These are phyloP conservation scores for Carettochelys insculpta DNA, from an alignment of 2,113 vertebrate species.

Conservation along the genomic window DNA sequence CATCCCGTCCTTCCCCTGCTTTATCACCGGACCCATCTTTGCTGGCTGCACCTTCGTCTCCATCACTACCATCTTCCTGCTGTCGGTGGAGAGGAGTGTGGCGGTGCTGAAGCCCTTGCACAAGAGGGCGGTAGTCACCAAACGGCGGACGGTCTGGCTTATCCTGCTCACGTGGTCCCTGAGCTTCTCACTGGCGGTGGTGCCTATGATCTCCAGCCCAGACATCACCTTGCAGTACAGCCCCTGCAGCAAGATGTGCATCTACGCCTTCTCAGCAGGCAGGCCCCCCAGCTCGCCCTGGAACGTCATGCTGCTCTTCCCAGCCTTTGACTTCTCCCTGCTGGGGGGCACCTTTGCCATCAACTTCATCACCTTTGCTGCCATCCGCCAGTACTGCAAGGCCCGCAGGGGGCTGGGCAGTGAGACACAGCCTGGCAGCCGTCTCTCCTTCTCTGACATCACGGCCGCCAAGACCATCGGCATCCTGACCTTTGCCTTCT, in stretches of 20 bases:
- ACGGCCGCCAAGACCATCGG: conserved; percentile 87
- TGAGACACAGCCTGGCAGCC: conserved; percentile 51
- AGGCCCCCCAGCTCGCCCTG: conserved; percentile 53
- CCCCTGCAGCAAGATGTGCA: conserved; percentile 86
- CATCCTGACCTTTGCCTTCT: conserved; percentile 84
- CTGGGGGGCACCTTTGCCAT: conserved; percentile 78
- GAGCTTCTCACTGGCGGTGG: conserved; percentile 79
- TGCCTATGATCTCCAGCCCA: conserved; percentile 75
- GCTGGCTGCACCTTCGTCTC: conserved; percentile 87
- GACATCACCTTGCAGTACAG: conserved; percentile 84
- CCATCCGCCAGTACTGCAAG: conserved; percentile 77
- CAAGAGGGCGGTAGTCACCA: conserved; percentile 80
- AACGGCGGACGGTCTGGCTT: conserved; percentile 72
- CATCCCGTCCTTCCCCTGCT: conserved; percentile 77
- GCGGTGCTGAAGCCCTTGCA: conserved; percentile 83
- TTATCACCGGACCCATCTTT: conserved; percentile 83
- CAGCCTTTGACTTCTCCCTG: conserved; percentile 82
- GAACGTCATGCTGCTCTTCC: conserved; percentile 82
- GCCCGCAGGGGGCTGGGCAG: conserved; percentile 78
- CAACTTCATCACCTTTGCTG: conserved; percentile 82
- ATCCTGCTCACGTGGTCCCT: conserved; percentile 81
- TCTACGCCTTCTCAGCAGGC: conserved; percentile 72
- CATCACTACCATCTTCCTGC: conserved; percentile 86
- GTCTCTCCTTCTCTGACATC: conserved; percentile 84
- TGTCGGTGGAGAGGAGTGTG: conserved; percentile 83